These are phyloP conservation scores for Clarias fuscus DNA, from an alignment of 2,797 vertebrate species.

Conservation along the genomic window DNA sequence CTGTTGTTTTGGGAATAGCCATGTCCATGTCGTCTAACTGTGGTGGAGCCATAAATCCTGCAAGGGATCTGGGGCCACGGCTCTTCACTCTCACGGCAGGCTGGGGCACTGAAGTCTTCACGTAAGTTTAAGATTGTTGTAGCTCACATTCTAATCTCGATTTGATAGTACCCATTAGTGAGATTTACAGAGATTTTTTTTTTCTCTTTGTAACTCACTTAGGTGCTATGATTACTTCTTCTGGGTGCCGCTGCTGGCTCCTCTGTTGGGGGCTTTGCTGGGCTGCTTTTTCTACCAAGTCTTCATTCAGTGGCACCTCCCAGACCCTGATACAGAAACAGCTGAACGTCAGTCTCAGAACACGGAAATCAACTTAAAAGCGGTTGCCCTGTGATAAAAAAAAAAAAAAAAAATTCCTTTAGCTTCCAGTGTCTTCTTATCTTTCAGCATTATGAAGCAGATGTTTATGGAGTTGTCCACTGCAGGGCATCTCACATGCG, in stretches of 20 bases:
- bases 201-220: slow-evolving; percentile 9
- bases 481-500: neutral
- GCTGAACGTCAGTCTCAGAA: neutral
- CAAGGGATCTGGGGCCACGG: slow-evolving; percentile 82
- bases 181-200: neutral
- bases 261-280: slow-evolving; percentile 69
- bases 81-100: slow-evolving; percentile 83
- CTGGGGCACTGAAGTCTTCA: slow-evolving; percentile 87
- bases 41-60: slow-evolving; percentile 84
- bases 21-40: slow-evolving; percentile 81
- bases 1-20: slow-evolving; percentile 77
- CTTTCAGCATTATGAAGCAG: neutral
- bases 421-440: neutral
- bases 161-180: neutral
- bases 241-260: slow-evolving; percentile 84
- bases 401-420: neutral
- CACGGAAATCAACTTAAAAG: slow-evolving; percentile 4
- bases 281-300: slow-evolving; percentile 73
- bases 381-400: slow-evolving; percentile 6
- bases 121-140: slow-evolving; percentile 67
- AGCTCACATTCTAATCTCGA: neutral
- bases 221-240: slow-evolving; percentile 82
- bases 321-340: slow-evolving; percentile 51
- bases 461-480: neutral
- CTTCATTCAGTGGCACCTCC: slow-evolving; percentile 79